These are phyloP conservation scores for Tachysurus vachellii DNA, from an alignment of 2,113 vertebrate species.

Conservation along the genomic window DNA sequence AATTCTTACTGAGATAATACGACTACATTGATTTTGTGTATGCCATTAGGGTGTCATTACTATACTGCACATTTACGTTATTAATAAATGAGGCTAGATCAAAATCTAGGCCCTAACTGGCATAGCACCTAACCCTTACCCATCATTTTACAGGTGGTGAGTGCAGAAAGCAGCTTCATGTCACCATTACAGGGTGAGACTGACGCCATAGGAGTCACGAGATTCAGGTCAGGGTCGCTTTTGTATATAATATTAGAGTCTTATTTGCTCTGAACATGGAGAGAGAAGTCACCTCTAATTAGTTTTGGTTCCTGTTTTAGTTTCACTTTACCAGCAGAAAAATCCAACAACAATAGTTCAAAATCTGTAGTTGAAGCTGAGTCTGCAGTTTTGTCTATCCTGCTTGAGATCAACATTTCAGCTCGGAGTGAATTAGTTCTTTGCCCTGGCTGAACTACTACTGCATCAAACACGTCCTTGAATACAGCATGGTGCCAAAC, in stretches of 20 bases:
- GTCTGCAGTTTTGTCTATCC: constrained; percentile 62
- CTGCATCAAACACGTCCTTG: constrained; percentile 54
- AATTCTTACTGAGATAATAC: neutral
- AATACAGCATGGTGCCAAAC: constrained; percentile 10
- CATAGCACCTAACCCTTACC: neutral
- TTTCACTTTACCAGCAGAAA: neutral
- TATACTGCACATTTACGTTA: neutral
- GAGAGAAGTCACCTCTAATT: neutral
- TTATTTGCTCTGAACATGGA: neutral
- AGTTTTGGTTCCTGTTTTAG: neutral
- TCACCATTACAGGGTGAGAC: neutral
- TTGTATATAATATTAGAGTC: neutral
- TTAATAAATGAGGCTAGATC: neutral
- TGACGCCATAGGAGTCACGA: neutral
- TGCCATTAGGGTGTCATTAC: neutral
- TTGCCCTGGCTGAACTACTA: constrained; percentile 55
- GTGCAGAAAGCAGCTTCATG: neutral
- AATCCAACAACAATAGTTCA: constrained; percentile 32
- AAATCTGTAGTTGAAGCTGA: constrained; percentile 20
- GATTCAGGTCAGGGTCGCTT: neutral
- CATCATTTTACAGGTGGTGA: neutral
- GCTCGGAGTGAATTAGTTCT: constrained; percentile 47
- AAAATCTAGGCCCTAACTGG: neutral
- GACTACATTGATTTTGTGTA: neutral
- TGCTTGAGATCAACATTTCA: constrained; percentile 57